Base-by-base conservation (phyloP, 30 jellyfish, hydroid and myxozoan species). In the Pelagia noctiluca region DNA sequence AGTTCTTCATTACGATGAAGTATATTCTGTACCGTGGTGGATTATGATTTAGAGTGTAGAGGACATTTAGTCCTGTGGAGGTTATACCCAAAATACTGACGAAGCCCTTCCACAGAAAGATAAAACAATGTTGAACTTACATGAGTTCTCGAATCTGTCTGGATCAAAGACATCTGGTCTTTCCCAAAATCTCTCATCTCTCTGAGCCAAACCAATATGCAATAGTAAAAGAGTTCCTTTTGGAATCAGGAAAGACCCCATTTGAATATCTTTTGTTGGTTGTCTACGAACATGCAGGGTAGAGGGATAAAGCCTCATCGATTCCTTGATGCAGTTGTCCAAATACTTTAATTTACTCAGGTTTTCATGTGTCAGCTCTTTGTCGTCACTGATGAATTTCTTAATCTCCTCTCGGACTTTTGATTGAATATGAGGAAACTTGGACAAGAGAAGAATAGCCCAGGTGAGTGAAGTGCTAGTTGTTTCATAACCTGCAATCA, bases 271-370 rank as follows among this genome's bases (percentile, higher is more conserved):
- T 30, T 50, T 48, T 30, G 31, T 0, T 0, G 67, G 50, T 23
- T 0, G 28, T 30, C 90, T 65, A 5, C 90, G 83, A 3, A 31
- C 22, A 10, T 13, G 24, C 5, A 83, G 16, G 0, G 71, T 86
- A 23, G 73, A 73, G 5, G 86, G 93, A 37, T 69, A 83, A 16
- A 69, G 76, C 35, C 86, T 69, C 80, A 83, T 35, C 2, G 93
- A 61, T n/a, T 83, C 93, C 47, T 68, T 69, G 7, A 83, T 83
- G 31, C 77, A 53, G 13, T 71, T 18, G 23, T 83, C 93, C 2
- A 83, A 76, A 13, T 38, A 68, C 46, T 26, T 70, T 81, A 83
- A 62, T 52, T 83, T 80, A 30, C 67, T 52, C 18, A 80, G 19
- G 2, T 64, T 72, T 50, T 80, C 90, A 36, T 37, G 33, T 19